These are phyloP conservation scores for Aegithalos caudatus DNA, from an alignment of 2,113 vertebrate species.

Conservation along the genomic window DNA sequence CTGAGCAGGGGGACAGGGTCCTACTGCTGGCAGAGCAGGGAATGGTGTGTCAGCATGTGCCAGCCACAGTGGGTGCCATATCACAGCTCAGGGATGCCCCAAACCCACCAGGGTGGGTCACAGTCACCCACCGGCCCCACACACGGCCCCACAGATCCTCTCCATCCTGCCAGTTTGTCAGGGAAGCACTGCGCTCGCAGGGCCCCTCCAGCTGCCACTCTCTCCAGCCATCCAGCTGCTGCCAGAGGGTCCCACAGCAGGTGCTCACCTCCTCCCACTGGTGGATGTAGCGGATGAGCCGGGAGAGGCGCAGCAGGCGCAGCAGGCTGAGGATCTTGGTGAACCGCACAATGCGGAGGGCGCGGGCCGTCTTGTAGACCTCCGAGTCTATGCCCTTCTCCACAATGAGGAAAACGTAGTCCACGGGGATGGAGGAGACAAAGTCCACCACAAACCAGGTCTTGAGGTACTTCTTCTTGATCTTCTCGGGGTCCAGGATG, in stretches of 20 bases:
- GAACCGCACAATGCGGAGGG: conserved; percentile 94
- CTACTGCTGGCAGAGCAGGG: not conserved
- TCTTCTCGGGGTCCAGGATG: conserved; percentile 93
- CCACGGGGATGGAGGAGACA: conserved; percentile 97
- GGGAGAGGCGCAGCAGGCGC: conserved; percentile 90
- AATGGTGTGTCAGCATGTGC: not conserved
- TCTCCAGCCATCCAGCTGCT: not conserved
- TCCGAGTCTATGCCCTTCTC: conserved; percentile 97
- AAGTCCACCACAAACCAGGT: conserved; percentile 98
- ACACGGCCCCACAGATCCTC: not conserved
- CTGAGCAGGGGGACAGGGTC: not conserved
- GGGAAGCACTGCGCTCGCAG: accelerated
- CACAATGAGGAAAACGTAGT: conserved; percentile 99
- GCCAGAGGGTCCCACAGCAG: not conserved
- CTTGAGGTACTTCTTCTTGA: conserved; percentile 94
- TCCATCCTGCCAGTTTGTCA: not conserved
- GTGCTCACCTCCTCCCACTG: conserved; percentile 96
- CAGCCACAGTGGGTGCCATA: accelerated
- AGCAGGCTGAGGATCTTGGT: conserved; percentile 98
- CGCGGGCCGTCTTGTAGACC: conserved; percentile 94
- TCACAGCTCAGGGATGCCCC: not conserved
- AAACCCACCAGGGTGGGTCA: not conserved
- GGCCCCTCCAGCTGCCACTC: accelerated
- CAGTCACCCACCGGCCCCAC: not conserved
- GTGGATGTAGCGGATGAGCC: conserved; percentile 97